Conservation (phyloP, 2,888 invertebrate species). For the Pyrocoelia pectoralis region DNA sequence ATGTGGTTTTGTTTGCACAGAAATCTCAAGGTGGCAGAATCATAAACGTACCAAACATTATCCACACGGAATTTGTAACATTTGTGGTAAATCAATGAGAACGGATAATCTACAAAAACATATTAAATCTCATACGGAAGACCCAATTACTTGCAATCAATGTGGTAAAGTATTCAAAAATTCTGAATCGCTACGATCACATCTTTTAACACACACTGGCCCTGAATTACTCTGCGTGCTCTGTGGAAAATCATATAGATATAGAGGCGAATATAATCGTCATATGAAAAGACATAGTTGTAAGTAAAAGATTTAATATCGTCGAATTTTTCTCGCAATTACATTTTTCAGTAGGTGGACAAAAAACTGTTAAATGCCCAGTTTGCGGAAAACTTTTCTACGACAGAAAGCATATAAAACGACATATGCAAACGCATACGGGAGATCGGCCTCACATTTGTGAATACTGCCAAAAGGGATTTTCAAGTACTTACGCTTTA, state of each 20-base stretch:
- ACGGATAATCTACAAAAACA: slow-evolving; percentile 49
- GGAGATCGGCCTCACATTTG: slow-evolving; percentile 29
- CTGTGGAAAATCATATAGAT: slow-evolving; percentile 49
- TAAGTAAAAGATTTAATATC: slow-evolving; percentile 12
- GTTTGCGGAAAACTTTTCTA: slow-evolving; percentile 23
- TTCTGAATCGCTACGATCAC: slow-evolving; percentile 49
- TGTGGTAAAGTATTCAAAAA: slow-evolving; percentile 28
- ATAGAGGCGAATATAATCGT: slow-evolving; percentile 37
- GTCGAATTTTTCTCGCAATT: background rate
- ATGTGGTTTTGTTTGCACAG: slow-evolving; percentile 2
- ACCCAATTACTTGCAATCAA: slow-evolving; percentile 45
- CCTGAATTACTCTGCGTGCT: slow-evolving; percentile 47
- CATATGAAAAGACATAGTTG: slow-evolving; percentile 29
- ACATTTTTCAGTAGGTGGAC: slow-evolving; percentile 4
- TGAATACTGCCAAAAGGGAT: slow-evolving; percentile 27
- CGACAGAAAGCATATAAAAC: slow-evolving; percentile 14
- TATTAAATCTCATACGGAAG: slow-evolving; percentile 48
- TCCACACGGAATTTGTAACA: slow-evolving; percentile 44
- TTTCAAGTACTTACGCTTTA: slow-evolving; percentile 23
- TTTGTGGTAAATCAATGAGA: slow-evolving; percentile 50
- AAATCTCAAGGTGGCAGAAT: background rate
- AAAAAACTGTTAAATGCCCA: slow-evolving; percentile 18
- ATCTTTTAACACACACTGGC: slow-evolving; percentile 47
- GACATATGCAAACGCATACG: slow-evolving; percentile 29
- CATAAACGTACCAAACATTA: background rate